Conservation (phyloP, 2,797 vertebrate genomes). For the Glyptemys insculpta region DNA sequence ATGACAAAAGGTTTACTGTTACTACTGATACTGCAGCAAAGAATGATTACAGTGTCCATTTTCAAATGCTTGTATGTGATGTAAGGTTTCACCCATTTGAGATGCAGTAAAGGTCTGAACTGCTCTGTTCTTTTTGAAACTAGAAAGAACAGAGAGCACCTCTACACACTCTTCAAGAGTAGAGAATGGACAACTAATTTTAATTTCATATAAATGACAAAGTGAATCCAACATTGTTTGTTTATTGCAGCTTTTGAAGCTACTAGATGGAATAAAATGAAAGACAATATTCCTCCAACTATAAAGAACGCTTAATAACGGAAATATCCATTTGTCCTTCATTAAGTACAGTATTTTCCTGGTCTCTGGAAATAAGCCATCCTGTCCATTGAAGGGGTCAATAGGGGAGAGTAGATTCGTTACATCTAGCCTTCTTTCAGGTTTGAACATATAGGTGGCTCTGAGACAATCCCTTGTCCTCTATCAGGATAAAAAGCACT, state of each 20-base stretch:
- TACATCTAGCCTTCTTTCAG: background rate
- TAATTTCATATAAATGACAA: background rate
- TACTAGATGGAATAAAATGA: background rate
- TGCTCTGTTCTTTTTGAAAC: background rate
- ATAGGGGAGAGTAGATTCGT: background rate
- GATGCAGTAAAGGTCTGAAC: background rate
- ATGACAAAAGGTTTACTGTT: conserved; percentile 19
- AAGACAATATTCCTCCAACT: background rate
- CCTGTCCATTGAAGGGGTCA: background rate
- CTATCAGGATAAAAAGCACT: background rate
- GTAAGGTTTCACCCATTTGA: background rate
- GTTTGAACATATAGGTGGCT: background rate
- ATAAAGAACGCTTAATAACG: background rate
- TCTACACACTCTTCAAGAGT: background rate
- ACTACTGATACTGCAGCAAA: conserved; percentile 7
- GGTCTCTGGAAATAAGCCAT: background rate
- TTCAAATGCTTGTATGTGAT: background rate
- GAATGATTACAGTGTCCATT: background rate
- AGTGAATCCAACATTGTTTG: conserved; percentile 23
- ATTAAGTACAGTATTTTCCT: background rate
- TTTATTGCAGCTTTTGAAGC: background rate
- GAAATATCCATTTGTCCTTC: background rate
- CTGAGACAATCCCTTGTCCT: background rate
- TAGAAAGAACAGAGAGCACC: background rate
- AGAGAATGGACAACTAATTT: background rate